These are phyloP conservation scores for Drosophila orosa DNA, from an alignment of 1,140 invertebrate genomes.

Conservation along the genomic window DNA sequence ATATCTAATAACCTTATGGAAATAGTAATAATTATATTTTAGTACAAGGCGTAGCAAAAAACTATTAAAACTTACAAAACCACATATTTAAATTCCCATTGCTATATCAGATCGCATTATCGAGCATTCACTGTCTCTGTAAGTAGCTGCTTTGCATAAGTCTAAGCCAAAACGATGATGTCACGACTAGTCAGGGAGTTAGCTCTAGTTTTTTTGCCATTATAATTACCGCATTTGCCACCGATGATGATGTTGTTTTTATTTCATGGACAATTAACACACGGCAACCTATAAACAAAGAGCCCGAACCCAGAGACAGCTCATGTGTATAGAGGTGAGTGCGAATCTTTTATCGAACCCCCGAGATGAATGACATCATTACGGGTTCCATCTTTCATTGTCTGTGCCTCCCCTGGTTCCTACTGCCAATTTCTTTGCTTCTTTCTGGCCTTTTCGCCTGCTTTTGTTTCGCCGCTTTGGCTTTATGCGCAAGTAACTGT, in stretches of 20 bases:
- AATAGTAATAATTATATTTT: neutral
- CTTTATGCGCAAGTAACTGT: conserved; percentile 61
- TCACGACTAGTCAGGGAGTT: conserved; percentile 45
- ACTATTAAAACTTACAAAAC: neutral
- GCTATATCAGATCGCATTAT: neutral
- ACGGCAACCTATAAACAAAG: conserved; percentile 17
- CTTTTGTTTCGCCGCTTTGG: conserved; percentile 37
- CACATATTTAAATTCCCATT: neutral
- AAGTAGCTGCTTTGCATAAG: conserved; percentile 47
- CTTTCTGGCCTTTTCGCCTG: conserved; percentile 14
- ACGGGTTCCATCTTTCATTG: conserved; percentile 45
- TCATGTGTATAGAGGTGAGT: conserved; percentile 8
- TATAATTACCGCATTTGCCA: conserved; percentile 45
- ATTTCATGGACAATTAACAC: conserved; percentile 63
- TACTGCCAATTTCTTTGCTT: conserved; percentile 31
- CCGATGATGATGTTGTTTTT: conserved; percentile 43
- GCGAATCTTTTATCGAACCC: conserved; percentile 54
- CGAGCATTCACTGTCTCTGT: conserved; percentile 5
- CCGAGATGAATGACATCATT: conserved; percentile 77
- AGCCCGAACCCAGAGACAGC: conserved; percentile 5
- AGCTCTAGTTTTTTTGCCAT: conserved; percentile 35
- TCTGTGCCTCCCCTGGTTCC: conserved; percentile 19
- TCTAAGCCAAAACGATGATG: conserved; percentile 42
- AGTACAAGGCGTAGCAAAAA: too few species aligned
- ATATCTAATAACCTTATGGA: neutral